phyloP scores from a whole-genome alignment of 2,797 vertebrate species.

The Paedocypris micromegethes region DNA sequence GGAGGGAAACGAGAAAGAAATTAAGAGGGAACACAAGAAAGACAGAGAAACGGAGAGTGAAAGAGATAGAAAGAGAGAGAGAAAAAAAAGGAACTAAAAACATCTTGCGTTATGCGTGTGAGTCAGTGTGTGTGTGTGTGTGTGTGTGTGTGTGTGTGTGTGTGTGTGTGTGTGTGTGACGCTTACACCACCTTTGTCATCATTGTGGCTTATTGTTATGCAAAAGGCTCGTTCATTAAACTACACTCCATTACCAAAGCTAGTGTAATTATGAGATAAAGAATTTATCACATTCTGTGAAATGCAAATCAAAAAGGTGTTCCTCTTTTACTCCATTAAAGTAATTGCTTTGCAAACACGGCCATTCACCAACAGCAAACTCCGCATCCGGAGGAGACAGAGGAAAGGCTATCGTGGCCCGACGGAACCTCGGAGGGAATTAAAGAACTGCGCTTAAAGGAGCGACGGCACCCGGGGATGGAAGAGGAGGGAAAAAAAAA shows the following conservation, averaged over 20 bases:
- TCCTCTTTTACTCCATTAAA: constrained; percentile 41
- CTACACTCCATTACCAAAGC: constrained; percentile 53
- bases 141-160: constrained; percentile 12
- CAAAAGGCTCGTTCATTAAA: constrained; percentile 48
- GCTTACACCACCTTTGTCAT: constrained; percentile 21
- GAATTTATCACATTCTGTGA: constrained; percentile 51
- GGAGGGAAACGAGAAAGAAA: too few species aligned
- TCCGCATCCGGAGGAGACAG: constrained; percentile 38
- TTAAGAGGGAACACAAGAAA: too few species aligned
- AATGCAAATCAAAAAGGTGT: constrained; percentile 50
- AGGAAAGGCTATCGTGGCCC: constrained; percentile 37
- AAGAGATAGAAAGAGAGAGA: too few species aligned
- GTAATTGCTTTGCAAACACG: constrained; percentile 53
- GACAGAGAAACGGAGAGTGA: too few species aligned
- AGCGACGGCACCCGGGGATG: constrained; percentile 7
- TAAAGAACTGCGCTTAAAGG: constrained; percentile 36
- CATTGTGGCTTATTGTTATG: constrained; percentile 48
- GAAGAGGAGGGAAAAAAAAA: constrained; percentile 14
- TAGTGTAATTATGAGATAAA: constrained; percentile 57
- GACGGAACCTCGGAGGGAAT: constrained; percentile 42
- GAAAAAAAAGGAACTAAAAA: too few species aligned
- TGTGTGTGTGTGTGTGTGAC: constrained; percentile 28
- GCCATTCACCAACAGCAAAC: constrained; percentile 39
- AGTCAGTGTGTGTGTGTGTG: too few species aligned
- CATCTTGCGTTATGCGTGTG: too few species aligned